Conservation (phyloP, 2,888 invertebrate species). For the Drosophila paucipuncta region DNA sequence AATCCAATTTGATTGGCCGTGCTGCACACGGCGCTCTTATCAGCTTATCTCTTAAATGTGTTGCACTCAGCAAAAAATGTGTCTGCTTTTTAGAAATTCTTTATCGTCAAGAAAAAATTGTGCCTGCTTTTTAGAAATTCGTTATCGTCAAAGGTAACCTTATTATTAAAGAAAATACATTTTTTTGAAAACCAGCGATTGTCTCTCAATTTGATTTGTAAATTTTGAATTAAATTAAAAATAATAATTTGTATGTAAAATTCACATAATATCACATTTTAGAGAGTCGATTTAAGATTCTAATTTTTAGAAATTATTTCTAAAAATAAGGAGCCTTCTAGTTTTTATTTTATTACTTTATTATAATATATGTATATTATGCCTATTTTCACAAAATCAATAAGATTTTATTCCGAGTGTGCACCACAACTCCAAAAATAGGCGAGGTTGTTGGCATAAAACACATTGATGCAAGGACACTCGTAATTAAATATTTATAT, state of each 20-base stretch:
- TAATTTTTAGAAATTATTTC: not conserved
- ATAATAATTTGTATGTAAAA: not conserved
- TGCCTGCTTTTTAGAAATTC: not conserved
- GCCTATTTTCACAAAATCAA: not conserved
- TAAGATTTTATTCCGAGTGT: not conserved
- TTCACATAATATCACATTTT: not conserved
- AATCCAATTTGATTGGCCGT: slow-evolving; percentile 13
- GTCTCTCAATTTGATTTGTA: not conserved
- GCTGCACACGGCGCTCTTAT: slow-evolving; percentile 54
- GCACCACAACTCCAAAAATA: slow-evolving; percentile 14
- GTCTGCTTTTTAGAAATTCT: not conserved
- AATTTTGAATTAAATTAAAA: not conserved
- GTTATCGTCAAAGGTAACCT: not conserved
- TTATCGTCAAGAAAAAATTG: not conserved
- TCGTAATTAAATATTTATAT: slow-evolving; percentile 37
- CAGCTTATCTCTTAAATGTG: slow-evolving; percentile 51
- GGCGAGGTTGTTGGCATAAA: slow-evolving; percentile 11
- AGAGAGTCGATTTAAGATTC: not conserved
- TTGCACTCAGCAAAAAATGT: slow-evolving; percentile 13
- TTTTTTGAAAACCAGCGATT: not conserved
- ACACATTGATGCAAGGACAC: slow-evolving; percentile 11
- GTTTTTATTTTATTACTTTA: not conserved
- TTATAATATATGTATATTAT: not conserved
- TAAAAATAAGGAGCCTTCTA: not conserved
- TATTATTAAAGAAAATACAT: not conserved